Conservation (phyloP, 2,113 vertebrate species). For the Thamnaconus septentrionalis region DNA sequence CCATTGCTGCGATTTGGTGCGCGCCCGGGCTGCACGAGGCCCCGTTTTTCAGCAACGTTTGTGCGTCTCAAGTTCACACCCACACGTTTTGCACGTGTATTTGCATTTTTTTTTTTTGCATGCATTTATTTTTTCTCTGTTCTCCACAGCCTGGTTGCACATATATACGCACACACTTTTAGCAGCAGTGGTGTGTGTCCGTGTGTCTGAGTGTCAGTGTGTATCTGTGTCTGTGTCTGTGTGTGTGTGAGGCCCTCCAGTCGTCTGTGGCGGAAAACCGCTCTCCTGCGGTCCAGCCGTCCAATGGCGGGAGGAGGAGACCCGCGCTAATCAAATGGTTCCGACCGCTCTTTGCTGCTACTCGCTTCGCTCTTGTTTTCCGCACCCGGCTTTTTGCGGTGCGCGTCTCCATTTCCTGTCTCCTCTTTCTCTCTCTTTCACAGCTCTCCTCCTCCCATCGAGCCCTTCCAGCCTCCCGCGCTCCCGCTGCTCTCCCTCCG, state of each 20-base stretch:
- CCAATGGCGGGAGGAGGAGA: conserved; percentile 56
- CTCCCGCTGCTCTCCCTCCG: too few relatives aligned
- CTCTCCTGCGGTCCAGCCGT: conserved; percentile 57
- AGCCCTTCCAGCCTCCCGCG: too few relatives aligned
- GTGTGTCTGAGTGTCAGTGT: conserved; percentile 8
- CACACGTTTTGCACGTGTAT: neutral
- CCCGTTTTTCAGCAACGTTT: neutral
- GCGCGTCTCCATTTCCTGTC: conserved; percentile 17
- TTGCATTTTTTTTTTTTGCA: conserved; percentile 27
- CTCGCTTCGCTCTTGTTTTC: neutral
- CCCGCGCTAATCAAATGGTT: conserved; percentile 68
- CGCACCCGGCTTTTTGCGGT: conserved; percentile 32
- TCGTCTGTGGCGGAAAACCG: conserved; percentile 38
- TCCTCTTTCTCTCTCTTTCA: neutral
- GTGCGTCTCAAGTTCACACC: neutral
- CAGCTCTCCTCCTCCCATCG: too few relatives aligned
- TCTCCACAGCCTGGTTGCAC: too few relatives aligned
- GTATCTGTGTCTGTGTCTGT: conserved; percentile 38
- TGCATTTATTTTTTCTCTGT: too few relatives aligned
- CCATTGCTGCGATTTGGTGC: conserved; percentile 25
- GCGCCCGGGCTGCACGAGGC: conserved; percentile 7
- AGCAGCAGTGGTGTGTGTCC: neutral
- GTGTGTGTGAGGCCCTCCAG: conserved; percentile 48
- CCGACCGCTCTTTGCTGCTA: conserved; percentile 47
- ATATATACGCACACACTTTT: too few relatives aligned